phyloP scores from a whole-genome alignment of 2,797 vertebrate species.

The Natrix natrix region DNA sequence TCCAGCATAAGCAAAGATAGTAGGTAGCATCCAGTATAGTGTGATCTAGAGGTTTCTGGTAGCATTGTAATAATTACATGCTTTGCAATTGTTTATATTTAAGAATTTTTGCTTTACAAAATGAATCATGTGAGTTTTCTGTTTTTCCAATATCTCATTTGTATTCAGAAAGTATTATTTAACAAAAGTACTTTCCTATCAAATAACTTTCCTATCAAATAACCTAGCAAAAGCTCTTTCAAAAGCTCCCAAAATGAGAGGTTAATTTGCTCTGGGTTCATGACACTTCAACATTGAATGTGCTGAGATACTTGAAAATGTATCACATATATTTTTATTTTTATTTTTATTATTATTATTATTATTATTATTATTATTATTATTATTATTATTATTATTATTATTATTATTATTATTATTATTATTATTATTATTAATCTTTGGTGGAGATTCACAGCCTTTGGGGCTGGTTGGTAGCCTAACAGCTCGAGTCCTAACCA shows the following conservation, averaged over 20 bases:
- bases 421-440: no score
- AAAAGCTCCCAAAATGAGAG: not conserved
- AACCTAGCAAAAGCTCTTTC: not conserved
- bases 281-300: conserved; percentile 2
- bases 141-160: not conserved
- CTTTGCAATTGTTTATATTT: not conserved
- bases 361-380: no score
- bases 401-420: no score
- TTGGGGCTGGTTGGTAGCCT: no score
- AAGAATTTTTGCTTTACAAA: not conserved
- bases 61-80: not conserved
- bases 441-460: no score
- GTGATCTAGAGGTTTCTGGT: not conserved
- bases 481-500: no score
- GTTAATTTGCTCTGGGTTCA: conserved; percentile 21
- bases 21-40: not conserved
- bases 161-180: not conserved
- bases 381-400: no score
- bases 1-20: not conserved
- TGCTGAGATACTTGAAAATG: not conserved
- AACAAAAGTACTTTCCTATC: not conserved
- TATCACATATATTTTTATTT: not conserved
- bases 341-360: no score
- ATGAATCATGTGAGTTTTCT: not conserved
- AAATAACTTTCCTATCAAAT: not conserved